A percentile compares a stretch with the other conserved stretches of the same genome.
Conservation (phyloP, 2,113 vertebrate genomes). For the Pteronura brasiliensis region DNA sequence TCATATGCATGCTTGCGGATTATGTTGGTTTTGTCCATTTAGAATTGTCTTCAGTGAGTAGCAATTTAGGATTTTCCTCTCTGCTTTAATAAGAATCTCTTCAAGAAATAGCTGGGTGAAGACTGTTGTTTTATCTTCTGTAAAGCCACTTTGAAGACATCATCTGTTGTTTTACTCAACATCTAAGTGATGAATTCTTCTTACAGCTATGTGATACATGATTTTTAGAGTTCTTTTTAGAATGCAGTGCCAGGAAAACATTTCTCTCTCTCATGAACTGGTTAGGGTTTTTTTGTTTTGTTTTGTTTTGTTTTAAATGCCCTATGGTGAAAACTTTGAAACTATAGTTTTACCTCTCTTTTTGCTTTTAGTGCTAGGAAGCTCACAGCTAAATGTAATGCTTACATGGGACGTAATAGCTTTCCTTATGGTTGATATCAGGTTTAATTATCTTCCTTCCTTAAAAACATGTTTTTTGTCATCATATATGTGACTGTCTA, state of each 20-base stretch:
- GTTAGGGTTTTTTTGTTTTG: background rate
- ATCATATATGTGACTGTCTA: background rate
- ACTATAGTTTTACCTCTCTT: conserved; percentile 26
- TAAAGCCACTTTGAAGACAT: conserved; percentile 40
- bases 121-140: conserved; percentile 17
- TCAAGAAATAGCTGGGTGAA: background rate
- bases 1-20: background rate
- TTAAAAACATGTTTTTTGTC: conserved; percentile 31
- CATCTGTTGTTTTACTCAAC: conserved; percentile 63
- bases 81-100: conserved; percentile 29
- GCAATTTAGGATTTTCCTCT: background rate
- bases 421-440: background rate
- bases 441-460: background rate
- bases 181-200: conserved; percentile 17
- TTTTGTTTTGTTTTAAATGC: background rate
- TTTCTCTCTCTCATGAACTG: conserved; percentile 28
- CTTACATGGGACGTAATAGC: background rate
- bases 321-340: background rate
- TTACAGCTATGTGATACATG: conserved; percentile 47
- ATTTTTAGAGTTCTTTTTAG: conserved; percentile 47
- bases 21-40: conserved; percentile 33
- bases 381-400: conserved; percentile 18
- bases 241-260: conserved; percentile 48
- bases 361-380: conserved; percentile 36
- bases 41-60: background rate